phyloP scores from a whole-genome alignment of 2,113 vertebrate species.

The Neogobius melanostomus region DNA sequence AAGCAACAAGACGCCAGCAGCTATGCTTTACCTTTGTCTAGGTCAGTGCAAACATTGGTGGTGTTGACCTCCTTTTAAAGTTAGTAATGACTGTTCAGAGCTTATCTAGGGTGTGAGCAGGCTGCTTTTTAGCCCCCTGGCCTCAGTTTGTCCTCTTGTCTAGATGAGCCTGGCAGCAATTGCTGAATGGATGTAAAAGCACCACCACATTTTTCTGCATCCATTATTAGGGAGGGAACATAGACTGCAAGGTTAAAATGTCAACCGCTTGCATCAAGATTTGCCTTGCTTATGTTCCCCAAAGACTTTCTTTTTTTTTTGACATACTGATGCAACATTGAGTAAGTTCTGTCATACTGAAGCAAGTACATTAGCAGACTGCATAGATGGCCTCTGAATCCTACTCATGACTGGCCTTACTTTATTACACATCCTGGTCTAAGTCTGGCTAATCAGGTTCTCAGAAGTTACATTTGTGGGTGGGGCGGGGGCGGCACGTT shows the following conservation, averaged over 20 bases:
- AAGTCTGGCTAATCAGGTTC: conserved; percentile 38
- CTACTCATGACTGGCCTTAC: background rate
- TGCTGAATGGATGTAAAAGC: too few relatives aligned
- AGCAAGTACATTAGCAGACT: background rate
- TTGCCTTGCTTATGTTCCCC: background rate
- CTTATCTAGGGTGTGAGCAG: too few relatives aligned
- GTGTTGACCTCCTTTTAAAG: too few relatives aligned
- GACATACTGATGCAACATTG: conserved; percentile 13
- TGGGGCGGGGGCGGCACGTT: conserved; percentile 26
- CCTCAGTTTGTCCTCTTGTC: too few relatives aligned
- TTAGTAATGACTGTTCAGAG: too few relatives aligned
- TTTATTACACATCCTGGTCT: conserved; percentile 5
- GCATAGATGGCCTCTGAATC: background rate
- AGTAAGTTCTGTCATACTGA: background rate
- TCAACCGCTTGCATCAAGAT: background rate
- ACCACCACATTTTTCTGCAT: background rate
- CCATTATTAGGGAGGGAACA: background rate
- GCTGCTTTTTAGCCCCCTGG: too few relatives aligned
- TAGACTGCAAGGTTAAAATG: background rate
- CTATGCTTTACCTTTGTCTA: too few relatives aligned
- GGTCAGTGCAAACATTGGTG: too few relatives aligned
- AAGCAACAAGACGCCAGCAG: too few relatives aligned
- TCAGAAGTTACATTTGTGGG: conserved; percentile 11
- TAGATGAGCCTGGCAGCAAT: too few relatives aligned
- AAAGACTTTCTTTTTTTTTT: background rate